Conservation (phyloP, 2,113 vertebrate genomes). For the Pomatorhinus ruficollis region DNA sequence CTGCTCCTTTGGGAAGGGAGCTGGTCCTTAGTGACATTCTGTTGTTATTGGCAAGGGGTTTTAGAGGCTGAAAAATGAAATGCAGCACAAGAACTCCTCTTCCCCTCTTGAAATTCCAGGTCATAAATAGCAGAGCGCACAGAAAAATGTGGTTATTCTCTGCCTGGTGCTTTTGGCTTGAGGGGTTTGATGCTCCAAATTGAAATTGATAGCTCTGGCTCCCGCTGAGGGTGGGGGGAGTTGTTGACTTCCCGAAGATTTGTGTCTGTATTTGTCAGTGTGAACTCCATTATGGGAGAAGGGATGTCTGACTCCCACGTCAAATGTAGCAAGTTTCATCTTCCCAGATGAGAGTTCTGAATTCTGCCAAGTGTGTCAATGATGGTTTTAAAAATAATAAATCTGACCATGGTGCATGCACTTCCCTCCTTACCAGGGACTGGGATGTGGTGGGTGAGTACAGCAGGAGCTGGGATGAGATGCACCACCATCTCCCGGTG, state of each 20-base stretch:
- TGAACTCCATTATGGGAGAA: neutral
- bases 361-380: neutral
- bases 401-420: neutral
- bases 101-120: neutral
- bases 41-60: neutral
- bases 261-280: neutral
- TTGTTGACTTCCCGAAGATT: neutral
- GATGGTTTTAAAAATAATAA: neutral
- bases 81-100: neutral
- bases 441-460: neutral
- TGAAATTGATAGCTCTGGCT: neutral
- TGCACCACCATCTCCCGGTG: neutral
- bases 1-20: neutral
- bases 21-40: neutral
- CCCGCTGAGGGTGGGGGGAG: neutral
- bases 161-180: neutral
- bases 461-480: neutral
- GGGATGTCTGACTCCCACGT: neutral
- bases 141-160: neutral
- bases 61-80: neutral
- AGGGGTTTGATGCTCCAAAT: neutral
- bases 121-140: accelerated
- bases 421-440: neutral
- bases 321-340: neutral
- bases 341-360: neutral